Evolutionary conservation across 1,140 invertebrate species (phyloP).

Genomic region (Drosophila hydei): DNA sequence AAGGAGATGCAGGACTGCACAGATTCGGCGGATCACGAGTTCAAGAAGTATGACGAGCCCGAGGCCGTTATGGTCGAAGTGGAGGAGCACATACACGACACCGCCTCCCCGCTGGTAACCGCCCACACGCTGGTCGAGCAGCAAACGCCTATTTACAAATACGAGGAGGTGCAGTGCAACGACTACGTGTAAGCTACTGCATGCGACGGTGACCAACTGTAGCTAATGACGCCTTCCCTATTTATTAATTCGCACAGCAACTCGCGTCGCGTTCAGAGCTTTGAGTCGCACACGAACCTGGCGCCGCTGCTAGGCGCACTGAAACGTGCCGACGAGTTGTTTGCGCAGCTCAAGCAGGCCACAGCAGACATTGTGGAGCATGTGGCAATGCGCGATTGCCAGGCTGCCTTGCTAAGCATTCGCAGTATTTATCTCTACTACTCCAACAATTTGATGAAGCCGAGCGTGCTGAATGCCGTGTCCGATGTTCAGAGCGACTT

Average conservation of each 20-base stretch:
- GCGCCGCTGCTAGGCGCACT: conserved; percentile 70
- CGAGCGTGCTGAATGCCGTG: conserved; percentile 76
- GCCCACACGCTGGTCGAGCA: conserved; percentile 86
- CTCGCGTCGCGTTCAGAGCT: conserved; percentile 77
- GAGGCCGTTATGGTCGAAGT: conserved; percentile 88
- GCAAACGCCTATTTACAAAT: conserved; percentile 88
- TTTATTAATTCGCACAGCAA: conserved; percentile 47
- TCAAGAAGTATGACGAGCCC: conserved; percentile 85
- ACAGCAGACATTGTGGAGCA: conserved; percentile 68
- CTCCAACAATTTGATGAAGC: conserved; percentile 77
- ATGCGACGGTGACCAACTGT: not conserved
- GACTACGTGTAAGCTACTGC: conserved; percentile 68
- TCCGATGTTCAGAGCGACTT: conserved; percentile 79
- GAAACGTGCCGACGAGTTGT: conserved; percentile 77
- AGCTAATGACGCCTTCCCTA: not conserved
- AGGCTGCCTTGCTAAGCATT: conserved; percentile 66
- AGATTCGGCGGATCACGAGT: conserved; percentile 79
- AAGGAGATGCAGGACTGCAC: conserved; percentile 83
- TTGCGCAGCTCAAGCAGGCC: conserved; percentile 52
- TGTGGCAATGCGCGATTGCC: conserved; percentile 63
- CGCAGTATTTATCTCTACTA: conserved; percentile 81
- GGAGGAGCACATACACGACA: conserved; percentile 88
- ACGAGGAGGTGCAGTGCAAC: conserved; percentile 84
- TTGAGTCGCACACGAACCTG: conserved; percentile 78
- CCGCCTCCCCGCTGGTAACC: conserved; percentile 87